Base-by-base conservation (phyloP, 2,888 invertebrate genomes). In the Agrotis puta region DNA sequence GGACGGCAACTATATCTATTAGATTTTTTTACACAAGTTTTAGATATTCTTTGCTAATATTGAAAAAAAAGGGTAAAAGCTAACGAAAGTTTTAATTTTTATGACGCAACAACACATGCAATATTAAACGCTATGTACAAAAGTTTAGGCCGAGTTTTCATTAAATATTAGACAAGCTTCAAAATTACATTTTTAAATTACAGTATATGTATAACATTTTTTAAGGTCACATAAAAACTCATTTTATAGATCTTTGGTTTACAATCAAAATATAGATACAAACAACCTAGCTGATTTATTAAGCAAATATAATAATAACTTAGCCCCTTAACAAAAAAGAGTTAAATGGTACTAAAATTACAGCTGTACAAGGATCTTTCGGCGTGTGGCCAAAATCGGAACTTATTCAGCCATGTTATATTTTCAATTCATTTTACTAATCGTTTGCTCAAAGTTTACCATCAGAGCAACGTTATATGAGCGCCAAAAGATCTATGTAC, bases 1-100 rank as follows among this genome's bases (percentile, higher is more conserved):
- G 79, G 81, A 80, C 79, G 79, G 77, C 67, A 54, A 64, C 66
- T 76, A 79, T 48, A 47, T 45, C 9, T 51, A 14, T 50, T 47
- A 39, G 11, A 27, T 22, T 43, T 43, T 33, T 22, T 11, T 11
- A 24, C 22, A 27, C 2, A n/a, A 18, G 7, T 6, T 53, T 45
- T 7, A 16, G 14, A 45, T 58, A n/a, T 16, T 39, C 14, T 45
- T 45, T 9, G n/a, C 45, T 45, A 22, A n/a, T 33, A 22, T 48
- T 18, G 6, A 24, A 20, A 14, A 20, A 14, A 50, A 69, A 27
- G 14, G 16, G 45, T 20, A 64, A 64, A 63, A 51, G 2, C 43
- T 45, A 24, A 57, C 16, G 5, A 50, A 57, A 51, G 13, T 47
- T 9, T n/a, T 18, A 24, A 53, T 47, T 20, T 39, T 47, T 39